Evolutionary conservation across 2,113 vertebrate species (phyloP), one percentile per base, ranked within the genome.

Genomic region (Hypomesus transpacificus): DNA sequence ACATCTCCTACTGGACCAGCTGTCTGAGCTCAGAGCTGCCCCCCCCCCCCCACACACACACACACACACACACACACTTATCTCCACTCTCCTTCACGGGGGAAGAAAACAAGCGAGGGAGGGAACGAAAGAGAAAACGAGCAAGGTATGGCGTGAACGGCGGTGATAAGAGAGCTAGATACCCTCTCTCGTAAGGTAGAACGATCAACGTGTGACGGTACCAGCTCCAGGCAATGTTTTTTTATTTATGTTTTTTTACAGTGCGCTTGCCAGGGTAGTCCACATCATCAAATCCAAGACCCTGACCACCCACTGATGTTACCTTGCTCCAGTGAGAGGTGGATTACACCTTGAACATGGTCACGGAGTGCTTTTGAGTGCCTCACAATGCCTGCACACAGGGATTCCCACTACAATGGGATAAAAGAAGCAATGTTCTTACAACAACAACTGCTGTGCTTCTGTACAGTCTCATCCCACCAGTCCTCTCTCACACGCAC

Each of bases 341-440:
- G n/a, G 68, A 76, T 80, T 76, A 86, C 76, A 79, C 65, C 22
- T 18, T 7, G 20, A 68, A n/a, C 57, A 64, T 75, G 53, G 59
- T 52, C 69, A 73, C 73, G 78, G 71, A 84, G 74, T n/a, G 1
- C 67, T 52, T 62, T 8, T n/a, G 21, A 69, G 79, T 73, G 66
- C 39, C 22, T 26, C 24, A 69, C n/a, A 63, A 52, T 31, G 3
- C 18, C 57, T 13, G 57, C 18, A 24, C n/a, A 20, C 57, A 8
- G 63, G 34, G 63, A 46, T 22, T 21, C 34, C 31, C 34, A 65
- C 34, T 50, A 50, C 28, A 65, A 21, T 69, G 14, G 70, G 22
- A 66, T 69, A 31, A 50, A 80, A 79, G 65, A 75, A 65, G 57
- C 63, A 0, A 46, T n/a, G 63, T 65, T n/a, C 63, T 18, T 1